These are phyloP conservation scores for Perdix hodgsoniae DNA, from an alignment of 2,797 vertebrate species.

Conservation along the genomic window DNA sequence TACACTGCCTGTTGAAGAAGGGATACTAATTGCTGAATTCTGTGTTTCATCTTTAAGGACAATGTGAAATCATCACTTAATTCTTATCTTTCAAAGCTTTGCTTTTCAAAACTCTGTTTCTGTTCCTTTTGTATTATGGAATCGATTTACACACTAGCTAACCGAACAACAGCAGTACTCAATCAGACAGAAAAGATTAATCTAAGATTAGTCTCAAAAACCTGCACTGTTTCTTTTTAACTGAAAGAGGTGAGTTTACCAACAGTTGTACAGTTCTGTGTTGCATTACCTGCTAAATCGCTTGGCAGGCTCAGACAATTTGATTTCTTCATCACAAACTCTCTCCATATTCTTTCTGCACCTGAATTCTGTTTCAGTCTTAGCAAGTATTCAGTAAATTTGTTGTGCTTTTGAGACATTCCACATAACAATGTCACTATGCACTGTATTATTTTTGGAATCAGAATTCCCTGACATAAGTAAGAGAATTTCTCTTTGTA, in stretches of 20 bases:
- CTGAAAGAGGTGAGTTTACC: conserved; percentile 37
- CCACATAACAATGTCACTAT: background rate
- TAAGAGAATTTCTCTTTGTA: background rate
- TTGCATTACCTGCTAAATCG: conserved; percentile 33
- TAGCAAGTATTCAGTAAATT: background rate
- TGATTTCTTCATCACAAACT: background rate
- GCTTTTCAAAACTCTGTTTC: background rate
- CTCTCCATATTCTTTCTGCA: background rate
- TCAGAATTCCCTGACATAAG: background rate
- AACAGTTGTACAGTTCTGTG: conserved; percentile 9
- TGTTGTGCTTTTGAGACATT: background rate
- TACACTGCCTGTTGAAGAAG: background rate
- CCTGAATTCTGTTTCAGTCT: background rate
- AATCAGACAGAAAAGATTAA: conserved; percentile 42
- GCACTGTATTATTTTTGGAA: background rate
- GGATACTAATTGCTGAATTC: background rate
- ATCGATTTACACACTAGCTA: conserved; percentile 38
- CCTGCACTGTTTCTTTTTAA: conserved; percentile 18
- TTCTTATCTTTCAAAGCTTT: background rate
- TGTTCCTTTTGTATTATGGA: background rate
- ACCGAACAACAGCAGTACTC: accelerated
- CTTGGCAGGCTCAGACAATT: background rate
- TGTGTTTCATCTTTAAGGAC: background rate
- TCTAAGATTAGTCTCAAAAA: conserved; percentile 42
- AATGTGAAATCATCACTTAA: background rate